These are phyloP conservation scores for Amiota communis DNA, from an alignment of 2,888 invertebrate species.

Conservation along the genomic window DNA sequence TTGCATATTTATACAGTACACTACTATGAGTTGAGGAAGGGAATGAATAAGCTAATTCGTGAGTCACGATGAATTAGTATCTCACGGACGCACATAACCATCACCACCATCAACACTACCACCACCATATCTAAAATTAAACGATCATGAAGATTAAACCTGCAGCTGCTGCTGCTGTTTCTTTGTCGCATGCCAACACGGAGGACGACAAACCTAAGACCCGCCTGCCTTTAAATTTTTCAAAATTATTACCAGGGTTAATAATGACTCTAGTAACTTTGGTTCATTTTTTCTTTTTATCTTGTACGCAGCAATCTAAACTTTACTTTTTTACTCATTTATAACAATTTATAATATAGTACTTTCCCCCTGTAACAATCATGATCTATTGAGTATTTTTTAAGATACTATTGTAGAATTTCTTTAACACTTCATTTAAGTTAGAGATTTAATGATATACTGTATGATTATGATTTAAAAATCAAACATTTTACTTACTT, in stretches of 20 bases:
- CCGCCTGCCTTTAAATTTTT: slow-evolving; percentile 6
- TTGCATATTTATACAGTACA: slow-evolving; percentile 2
- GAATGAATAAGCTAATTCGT: no score
- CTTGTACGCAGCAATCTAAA: slow-evolving; percentile 20
- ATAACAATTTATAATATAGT: no score
- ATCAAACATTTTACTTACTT: slow-evolving; percentile 77
- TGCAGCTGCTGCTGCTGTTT: slow-evolving; percentile 5
- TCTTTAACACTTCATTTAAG: no score
- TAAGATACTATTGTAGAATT: no score
- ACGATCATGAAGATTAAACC: slow-evolving; percentile 1
- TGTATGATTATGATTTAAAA: slow-evolving; percentile 35
- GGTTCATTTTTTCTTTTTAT: background rate
- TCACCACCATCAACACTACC: slow-evolving; percentile 1
- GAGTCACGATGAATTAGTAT: no score
- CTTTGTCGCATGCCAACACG: background rate
- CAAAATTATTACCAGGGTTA: background rate
- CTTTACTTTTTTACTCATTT: no score
- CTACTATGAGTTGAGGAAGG: no score
- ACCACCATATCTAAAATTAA: slow-evolving; percentile 4
- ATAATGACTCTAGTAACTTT: background rate
- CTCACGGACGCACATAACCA: background rate
- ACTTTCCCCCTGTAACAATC: no score
- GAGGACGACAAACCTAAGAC: background rate
- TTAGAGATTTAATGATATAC: no score
- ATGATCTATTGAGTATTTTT: no score